These are phyloP conservation scores for Myripristis murdjan DNA, from an alignment of 2,797 vertebrate genomes.

Conservation along the genomic window DNA sequence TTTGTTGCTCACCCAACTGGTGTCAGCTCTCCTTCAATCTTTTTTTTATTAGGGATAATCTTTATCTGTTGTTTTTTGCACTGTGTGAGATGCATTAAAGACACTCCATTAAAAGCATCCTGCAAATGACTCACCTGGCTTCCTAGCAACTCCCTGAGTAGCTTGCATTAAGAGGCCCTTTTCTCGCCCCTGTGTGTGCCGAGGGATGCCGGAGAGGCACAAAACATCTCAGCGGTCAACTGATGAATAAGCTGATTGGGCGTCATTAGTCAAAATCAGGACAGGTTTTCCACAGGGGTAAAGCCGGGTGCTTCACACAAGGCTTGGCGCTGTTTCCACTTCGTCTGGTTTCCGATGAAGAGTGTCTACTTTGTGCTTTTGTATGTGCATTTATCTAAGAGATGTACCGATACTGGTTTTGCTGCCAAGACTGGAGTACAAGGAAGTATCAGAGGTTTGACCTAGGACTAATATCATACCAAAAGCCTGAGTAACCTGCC, in stretches of 20 bases:
- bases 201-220: slow-evolving; percentile 39
- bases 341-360: neutral
- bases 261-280: slow-evolving; percentile 66
- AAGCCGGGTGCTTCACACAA: neutral
- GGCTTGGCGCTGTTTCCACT: slow-evolving; percentile 3
- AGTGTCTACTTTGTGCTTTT: neutral
- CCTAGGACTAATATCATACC: too few species aligned
- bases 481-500: too few species aligned
- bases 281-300: slow-evolving; percentile 46
- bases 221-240: slow-evolving; percentile 57
- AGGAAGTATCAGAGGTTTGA: too few species aligned
- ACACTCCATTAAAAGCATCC: slow-evolving; percentile 61
- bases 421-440: too few species aligned
- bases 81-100: slow-evolving; percentile 26
- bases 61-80: slow-evolving; percentile 46
- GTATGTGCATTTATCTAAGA: neutral
- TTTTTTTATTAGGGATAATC: slow-evolving; percentile 29
- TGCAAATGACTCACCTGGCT: slow-evolving; percentile 59
- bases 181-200: slow-evolving; percentile 51
- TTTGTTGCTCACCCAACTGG: slow-evolving; percentile 41
- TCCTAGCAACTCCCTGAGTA: slow-evolving; percentile 83
- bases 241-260: slow-evolving; percentile 49
- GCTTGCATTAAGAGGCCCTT: slow-evolving; percentile 54
- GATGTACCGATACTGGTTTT: neutral
- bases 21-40: slow-evolving; percentile 21